Evolutionary conservation across 2,888 invertebrate species (phyloP), one percentile per base, ranked within the genome.

Genomic region (Drosophila eohydei): DNA sequence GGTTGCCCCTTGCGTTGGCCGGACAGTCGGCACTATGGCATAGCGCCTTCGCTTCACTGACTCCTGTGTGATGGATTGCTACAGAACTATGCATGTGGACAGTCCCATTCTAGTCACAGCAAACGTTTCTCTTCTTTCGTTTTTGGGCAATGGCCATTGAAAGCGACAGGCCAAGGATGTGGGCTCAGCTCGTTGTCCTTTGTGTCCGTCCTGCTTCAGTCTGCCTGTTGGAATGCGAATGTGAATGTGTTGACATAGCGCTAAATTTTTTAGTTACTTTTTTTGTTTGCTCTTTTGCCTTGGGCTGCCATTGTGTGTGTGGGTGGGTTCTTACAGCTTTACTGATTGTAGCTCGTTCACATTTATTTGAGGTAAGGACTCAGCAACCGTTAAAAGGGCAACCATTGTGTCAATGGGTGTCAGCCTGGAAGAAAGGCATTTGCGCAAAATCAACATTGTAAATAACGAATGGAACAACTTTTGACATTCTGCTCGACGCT

Each of bases 181-280:
- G 63, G 38, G 43, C 30, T 16, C 44, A 61, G 50, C 70, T 64
- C 58, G 46, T 64, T 61, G 70, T 66, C 62, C 74, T 61, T 58
- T 75, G 64, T 57, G 46, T 46, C 14, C 8, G 60, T 57, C 50
- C 71, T n/a, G 51, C 43, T 40, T 14, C 50, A 55, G 65, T 14
- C 74, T 52, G 68, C 43, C 64, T 36, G 52, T 54, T 66, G 69
- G 21, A 21, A 21, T 21, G 21, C 21, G 73, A 74, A 78, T 62
- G 65, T 65, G 73, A 75, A 75, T 84, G 71, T 84, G 85, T 87
- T 84, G 83, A 84, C 83, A 87, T 82, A 74, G 87, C 78, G 78
- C 84, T 75, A 87, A 73, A 87, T 80, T 83, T 83, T 87, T 70
- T 78, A 83, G 84, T 80, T 80, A 80, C 83, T 78, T 84, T 70